Evolutionary conservation across 1,140 invertebrate species (phyloP).

Genomic region (Araneus ventricosus): DNA sequence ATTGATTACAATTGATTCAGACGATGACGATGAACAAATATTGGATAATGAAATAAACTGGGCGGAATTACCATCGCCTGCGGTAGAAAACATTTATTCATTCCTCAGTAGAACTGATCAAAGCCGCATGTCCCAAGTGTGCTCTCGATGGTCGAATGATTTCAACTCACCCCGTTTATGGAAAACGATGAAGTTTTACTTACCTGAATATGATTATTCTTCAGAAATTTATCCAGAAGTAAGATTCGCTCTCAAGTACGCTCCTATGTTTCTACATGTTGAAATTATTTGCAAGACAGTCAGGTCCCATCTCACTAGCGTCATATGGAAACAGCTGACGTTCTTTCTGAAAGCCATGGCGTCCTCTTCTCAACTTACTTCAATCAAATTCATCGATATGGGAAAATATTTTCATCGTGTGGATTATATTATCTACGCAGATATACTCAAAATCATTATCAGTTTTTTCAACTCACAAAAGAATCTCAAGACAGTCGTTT

Average conservation of each 20-base stretch:
- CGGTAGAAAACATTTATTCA: conserved; percentile 46
- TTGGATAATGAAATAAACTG: background rate
- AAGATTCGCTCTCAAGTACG: background rate
- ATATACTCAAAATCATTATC: background rate
- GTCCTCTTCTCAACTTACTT: background rate
- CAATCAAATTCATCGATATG: conserved; percentile 20
- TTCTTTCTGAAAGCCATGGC: background rate
- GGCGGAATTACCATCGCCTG: background rate
- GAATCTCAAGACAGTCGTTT: background rate
- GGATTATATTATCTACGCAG: background rate
- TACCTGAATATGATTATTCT: background rate
- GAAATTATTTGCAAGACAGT: conserved; percentile 41
- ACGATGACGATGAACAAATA: no score
- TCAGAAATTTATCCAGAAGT: conserved; percentile 49
- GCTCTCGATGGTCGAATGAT: conserved; percentile 8
- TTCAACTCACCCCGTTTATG: background rate
- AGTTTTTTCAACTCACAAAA: background rate
- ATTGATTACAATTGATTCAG: no score
- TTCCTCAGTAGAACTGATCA: conserved; percentile 22
- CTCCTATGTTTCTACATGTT: background rate
- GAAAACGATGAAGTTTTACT: background rate
- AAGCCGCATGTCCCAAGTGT: conserved; percentile 39
- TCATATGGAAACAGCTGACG: conserved; percentile 32
- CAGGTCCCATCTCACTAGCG: background rate
- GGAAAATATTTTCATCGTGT: background rate